phyloP scores from a whole-genome alignment of 2,888 invertebrate genomes.

The Cotesia congregata region DNA sequence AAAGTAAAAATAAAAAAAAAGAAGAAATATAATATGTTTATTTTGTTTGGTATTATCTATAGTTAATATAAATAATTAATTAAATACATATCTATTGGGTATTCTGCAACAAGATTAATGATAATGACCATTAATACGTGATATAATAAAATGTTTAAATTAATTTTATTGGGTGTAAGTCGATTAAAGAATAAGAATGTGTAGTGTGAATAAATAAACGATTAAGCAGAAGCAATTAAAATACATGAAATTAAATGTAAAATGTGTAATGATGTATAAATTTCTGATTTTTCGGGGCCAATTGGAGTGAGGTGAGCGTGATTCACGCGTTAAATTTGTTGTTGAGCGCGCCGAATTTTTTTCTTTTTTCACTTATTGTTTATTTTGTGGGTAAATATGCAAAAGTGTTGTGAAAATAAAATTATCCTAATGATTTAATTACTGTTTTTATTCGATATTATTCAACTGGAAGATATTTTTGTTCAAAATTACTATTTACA shows the following conservation, averaged over 20 bases:
- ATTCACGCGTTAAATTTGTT: conserved; percentile 40
- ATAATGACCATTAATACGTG: conserved; percentile 29
- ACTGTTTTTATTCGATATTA: too few species aligned
- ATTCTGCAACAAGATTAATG: conserved; percentile 34
- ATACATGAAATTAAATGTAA: conserved; percentile 23
- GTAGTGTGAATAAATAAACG: conserved; percentile 40
- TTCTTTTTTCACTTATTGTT: background rate
- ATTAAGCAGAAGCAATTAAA: conserved; percentile 25
- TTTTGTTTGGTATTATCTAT: conserved; percentile 48
- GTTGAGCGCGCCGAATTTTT: conserved; percentile 24
- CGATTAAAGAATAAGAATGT: conserved; percentile 4
- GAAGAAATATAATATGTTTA: conserved; percentile 41
- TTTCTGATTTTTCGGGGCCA: conserved; percentile 66
- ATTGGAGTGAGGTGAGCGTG: conserved; percentile 54
- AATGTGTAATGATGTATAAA: conserved; percentile 49
- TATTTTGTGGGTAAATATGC: background rate
- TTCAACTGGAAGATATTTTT: too few species aligned
- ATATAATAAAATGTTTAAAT: conserved; percentile 33
- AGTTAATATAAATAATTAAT: conserved; percentile 45
- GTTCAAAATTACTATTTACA: too few species aligned
- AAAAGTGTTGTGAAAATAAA: too few species aligned
- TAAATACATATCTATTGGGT: conserved; percentile 51
- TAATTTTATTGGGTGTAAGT: conserved; percentile 16
- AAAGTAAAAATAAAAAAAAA: background rate
- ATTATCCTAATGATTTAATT: too few species aligned